Base-by-base conservation (phyloP, 2,888 invertebrate species). In the Hoplodrina ambigua region DNA sequence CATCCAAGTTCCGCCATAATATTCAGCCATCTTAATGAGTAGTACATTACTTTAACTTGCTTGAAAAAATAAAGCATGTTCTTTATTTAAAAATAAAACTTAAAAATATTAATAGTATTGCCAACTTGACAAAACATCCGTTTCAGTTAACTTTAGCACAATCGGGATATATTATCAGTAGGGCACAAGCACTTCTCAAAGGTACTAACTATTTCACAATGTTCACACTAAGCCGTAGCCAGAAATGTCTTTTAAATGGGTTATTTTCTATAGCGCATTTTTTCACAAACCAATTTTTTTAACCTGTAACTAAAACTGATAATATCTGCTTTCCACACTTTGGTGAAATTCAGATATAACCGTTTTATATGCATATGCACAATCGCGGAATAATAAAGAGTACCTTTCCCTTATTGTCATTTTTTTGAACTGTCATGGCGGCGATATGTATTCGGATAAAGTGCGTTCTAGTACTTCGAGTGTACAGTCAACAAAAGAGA, bases 171-270 rank as follows among this genome's bases (percentile, higher is more conserved):
- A 10, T 25, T 6, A 20, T 25, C 10, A 55, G 4, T 25, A 64
- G 46, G 25, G 37, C 46, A 20, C 50, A 41, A 37, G 58, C 78
- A 78, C 55, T 8, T 15, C 30, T 60, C 64, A 72, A 61, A 17
- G 41, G 54, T 59, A 78, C 78, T 76, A 78, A 72, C 59, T 62
- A 63, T 6, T 53, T 37, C 58, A 72, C 55, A 60, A 67, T 50
- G 8, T 71, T 75, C 61, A 61, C 50, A 37, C 7, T 17, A 54
- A 78, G 55, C 55, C 69, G 68, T 68, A 68, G 75, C 58, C 68
- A 46, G 75, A 72, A 59, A 54, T 60, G 5, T 20, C 6, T 20
- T 37, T 37, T 4, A 30, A 61, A 13, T 25, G n/a, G 19, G 3
- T 50, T 17, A 46, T 17, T 17, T n/a, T 13, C 6, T 5, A 46